phyloP scores from a whole-genome alignment of 2,797 vertebrate genomes.

The Phrynocephalus vlangalii region DNA sequence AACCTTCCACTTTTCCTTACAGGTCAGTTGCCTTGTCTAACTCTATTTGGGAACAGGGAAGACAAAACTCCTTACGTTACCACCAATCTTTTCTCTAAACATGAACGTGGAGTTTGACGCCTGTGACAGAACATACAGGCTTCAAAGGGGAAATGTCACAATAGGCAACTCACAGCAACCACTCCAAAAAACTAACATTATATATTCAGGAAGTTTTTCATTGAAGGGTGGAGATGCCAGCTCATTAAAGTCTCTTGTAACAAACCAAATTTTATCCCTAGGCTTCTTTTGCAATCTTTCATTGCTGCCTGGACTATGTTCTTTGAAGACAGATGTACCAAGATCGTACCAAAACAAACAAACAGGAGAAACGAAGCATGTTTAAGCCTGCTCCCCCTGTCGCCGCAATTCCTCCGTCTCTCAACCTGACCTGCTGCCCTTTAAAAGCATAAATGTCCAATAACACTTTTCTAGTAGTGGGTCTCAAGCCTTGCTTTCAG shows the following conservation, averaged over 20 bases:
- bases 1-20: not conserved
- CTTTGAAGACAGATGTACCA: not conserved
- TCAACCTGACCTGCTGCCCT: not conserved
- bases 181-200: not conserved
- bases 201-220: not conserved
- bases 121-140: too few relatives aligned
- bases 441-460: not conserved
- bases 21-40: not conserved
- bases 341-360: not conserved
- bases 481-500: not conserved
- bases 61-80: not conserved
- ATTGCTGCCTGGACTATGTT: not conserved
- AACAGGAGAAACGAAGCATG: not conserved
- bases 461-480: not conserved
- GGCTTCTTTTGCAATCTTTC: slow-evolving; percentile 3
- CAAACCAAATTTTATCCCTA: not conserved
- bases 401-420: not conserved
- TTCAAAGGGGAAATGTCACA: rapidly evolving
- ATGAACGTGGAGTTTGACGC: not conserved
- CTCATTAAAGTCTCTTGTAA: not conserved
- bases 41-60: too few relatives aligned
- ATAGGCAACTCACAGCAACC: slow-evolving; percentile 17
- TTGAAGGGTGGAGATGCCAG: not conserved
- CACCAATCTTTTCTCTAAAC: not conserved
- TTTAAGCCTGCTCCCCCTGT: not conserved